These are phyloP conservation scores for Mormyrus lacerda DNA, from an alignment of 2,113 vertebrate species.

Conservation along the genomic window DNA sequence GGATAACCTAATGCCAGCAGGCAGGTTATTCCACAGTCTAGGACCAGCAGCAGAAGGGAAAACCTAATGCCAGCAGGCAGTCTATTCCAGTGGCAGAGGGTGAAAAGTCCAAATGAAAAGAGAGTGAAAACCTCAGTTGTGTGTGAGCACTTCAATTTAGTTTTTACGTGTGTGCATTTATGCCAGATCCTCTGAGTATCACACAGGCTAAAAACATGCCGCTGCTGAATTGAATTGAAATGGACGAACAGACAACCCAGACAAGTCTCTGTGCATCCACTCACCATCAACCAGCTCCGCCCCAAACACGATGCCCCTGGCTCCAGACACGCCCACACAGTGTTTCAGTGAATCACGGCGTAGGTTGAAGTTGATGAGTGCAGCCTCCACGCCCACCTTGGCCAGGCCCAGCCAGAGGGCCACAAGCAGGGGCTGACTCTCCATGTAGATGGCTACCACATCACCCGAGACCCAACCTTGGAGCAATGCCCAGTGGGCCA, in stretches of 20 bases:
- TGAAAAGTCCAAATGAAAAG: too few relatives aligned
- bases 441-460: slow-evolving; percentile 75
- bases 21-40: too few relatives aligned
- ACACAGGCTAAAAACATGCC: too few relatives aligned
- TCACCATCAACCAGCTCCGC: slow-evolving; percentile 57
- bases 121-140: too few relatives aligned
- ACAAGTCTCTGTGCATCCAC: background rate
- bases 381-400: slow-evolving; percentile 68
- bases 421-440: slow-evolving; percentile 67
- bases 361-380: slow-evolving; percentile 74
- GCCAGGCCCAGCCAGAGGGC: slow-evolving; percentile 82
- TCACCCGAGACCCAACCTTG: slow-evolving; percentile 64
- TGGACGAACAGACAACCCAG: background rate
- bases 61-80: too few relatives aligned
- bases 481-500: slow-evolving; percentile 62
- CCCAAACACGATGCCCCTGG: slow-evolving; percentile 70
- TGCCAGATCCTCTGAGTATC: too few relatives aligned
- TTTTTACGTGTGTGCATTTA: too few relatives aligned
- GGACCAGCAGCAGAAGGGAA: too few relatives aligned
- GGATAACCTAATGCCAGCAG: too few relatives aligned
- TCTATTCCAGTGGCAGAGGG: too few relatives aligned
- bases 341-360: slow-evolving; percentile 63
- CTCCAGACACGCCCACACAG: slow-evolving; percentile 62
- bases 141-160: too few relatives aligned
- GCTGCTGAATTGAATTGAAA: background rate